These are phyloP conservation scores for Sigmodon hispidus DNA, from an alignment of 2,113 vertebrate genomes.

Conservation along the genomic window DNA sequence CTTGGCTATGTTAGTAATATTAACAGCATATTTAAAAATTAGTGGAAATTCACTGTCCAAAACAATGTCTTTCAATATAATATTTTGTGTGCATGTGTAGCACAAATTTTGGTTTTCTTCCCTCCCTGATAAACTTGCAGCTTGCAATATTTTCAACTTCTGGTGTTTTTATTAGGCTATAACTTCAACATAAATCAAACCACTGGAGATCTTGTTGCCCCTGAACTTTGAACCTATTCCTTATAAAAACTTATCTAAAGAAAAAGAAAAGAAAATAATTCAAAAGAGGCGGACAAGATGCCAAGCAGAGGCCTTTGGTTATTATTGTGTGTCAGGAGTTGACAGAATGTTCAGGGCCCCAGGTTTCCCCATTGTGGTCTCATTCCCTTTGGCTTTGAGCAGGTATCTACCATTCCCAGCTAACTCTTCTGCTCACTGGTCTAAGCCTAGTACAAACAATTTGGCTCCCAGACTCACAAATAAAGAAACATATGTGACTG, in stretches of 20 bases:
- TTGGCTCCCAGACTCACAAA: not conserved
- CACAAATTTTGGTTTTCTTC: not conserved
- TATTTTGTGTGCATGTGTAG: not conserved
- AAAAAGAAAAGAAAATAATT: not conserved
- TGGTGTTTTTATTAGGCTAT: not conserved
- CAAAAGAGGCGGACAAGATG: not conserved
- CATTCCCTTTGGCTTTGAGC: not conserved
- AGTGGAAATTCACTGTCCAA: not conserved
- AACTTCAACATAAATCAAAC: too few species aligned
- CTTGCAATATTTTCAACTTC: not conserved
- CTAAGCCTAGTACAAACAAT: not conserved
- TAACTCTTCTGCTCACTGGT: not conserved
- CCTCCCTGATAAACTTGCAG: not conserved
- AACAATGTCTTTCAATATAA: not conserved
- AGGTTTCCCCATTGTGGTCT: not conserved
- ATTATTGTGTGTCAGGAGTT: not conserved
- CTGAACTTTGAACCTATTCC: not conserved
- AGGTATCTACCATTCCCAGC: not conserved
- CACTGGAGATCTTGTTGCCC: not conserved
- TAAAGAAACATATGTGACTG: not conserved
- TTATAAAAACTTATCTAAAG: not conserved
- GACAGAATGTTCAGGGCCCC: not conserved
- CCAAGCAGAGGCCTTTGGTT: not conserved
- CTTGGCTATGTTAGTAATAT: not conserved
- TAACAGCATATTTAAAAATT: not conserved